Evolutionary conservation across 2,888 invertebrate genomes (phyloP).

Genomic region (Lasioglossum calceatum): DNA sequence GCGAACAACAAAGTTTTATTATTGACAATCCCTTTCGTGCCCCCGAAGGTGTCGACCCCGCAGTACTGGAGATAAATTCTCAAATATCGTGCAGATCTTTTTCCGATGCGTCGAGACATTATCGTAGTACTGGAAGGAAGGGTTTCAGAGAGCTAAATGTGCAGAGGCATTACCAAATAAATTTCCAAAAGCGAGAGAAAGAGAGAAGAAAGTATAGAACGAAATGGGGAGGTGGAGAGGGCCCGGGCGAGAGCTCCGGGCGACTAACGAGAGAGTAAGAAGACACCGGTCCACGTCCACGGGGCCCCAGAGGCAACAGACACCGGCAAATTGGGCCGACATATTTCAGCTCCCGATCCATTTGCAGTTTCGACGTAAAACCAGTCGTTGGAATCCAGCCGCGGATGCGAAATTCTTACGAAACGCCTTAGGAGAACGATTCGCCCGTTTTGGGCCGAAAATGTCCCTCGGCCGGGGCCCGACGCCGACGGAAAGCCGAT

Average conservation of each 20-base stretch:
- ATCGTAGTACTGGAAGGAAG: background rate
- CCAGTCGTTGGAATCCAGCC: constrained; percentile 77
- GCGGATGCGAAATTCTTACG: constrained; percentile 75
- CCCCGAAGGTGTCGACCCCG: background rate
- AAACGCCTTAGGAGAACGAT: constrained; percentile 74
- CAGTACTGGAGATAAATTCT: background rate
- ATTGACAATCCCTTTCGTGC: background rate
- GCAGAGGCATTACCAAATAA: background rate
- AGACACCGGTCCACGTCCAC: constrained; percentile 55
- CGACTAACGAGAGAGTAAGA: constrained; percentile 70
- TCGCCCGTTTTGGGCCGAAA: constrained; percentile 57
- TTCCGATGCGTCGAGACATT: background rate
- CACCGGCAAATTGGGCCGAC: constrained; percentile 80
- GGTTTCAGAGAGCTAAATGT: background rate
- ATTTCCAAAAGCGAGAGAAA: constrained; percentile 1
- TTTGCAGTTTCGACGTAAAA: constrained; percentile 77
- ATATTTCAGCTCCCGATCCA: constrained; percentile 76
- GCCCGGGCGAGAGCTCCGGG: constrained; percentile 48
- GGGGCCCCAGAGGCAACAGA: constrained; percentile 76
- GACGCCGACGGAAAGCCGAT: constrained; percentile 35
- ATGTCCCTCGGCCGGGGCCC: constrained; percentile 26
- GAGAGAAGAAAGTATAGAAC: background rate
- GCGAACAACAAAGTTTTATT: background rate
- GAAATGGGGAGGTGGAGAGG: background rate
- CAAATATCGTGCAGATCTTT: background rate